Evolutionary conservation across 2,113 vertebrate species (phyloP), one percentile per base, ranked within the genome.

Genomic region (Hypocryptadius cinnamomeus): DNA sequence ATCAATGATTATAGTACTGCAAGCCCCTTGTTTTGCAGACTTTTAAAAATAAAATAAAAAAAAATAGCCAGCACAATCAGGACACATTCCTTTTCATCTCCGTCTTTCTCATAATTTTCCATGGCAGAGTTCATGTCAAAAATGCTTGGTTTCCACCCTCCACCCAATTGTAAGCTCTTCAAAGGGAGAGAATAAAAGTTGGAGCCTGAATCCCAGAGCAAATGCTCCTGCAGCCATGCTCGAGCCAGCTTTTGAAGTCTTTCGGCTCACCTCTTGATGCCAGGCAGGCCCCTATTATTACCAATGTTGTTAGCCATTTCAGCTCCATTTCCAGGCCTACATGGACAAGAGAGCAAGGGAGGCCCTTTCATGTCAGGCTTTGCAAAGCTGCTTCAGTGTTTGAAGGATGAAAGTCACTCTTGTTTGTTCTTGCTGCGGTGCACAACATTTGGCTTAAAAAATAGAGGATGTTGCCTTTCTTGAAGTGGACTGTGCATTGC

Each of bases 181-280:
- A 99, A 99, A 99, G 98, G 98, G 92, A 98, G 97, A 98, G 98
- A 98, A 98, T 98, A 98, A 98, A 98, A 98, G 98, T 98, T 97
- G 83, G 95, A 97, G 97, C 88, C 94, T 77, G 83, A 97, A 97
- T 97, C 96, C 97, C 53, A 59, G 89, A 94, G 95, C 95, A 97
- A 97, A 94, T 85, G 80, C 95, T 95, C 93, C 95, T 85, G 87
- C 90, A 96, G 95, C 96, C 95, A 96, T 86, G 93, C 95, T 87
- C 95, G 92, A 96, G 95, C 92, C 89, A 70, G 97, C 97, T 98
- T 99, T 99, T 99, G 98, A 99, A 99, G 99, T 99, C 92, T 91
- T 95, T 94, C 97, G 93, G 95, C 97, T 96, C 96, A 97, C 97
- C 98, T 98, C 99, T 98, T 98, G 98, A 98, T 98, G 98, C 98